These are phyloP conservation scores for Acanthococcus lagerstroemiae DNA, from an alignment of 2,888 invertebrate species.

Conservation along the genomic window DNA sequence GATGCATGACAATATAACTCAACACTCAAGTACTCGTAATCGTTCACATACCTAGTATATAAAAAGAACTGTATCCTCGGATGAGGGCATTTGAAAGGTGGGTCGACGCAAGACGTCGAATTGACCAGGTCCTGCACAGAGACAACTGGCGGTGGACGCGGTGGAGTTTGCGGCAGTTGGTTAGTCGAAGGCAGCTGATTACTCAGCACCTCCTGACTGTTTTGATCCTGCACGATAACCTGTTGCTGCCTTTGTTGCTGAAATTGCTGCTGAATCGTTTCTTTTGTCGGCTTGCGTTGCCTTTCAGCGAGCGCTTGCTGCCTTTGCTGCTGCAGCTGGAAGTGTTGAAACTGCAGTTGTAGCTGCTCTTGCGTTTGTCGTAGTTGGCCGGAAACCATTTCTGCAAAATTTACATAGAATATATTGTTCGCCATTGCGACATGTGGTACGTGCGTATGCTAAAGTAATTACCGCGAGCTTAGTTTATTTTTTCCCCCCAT, in stretches of 20 bases:
- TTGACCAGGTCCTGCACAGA: constrained; percentile 57
- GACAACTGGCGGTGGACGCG: constrained; percentile 12
- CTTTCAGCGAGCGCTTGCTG: background rate
- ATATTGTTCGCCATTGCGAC: too few species aligned
- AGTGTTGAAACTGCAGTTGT: constrained; percentile 25
- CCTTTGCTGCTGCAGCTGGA: constrained; percentile 14
- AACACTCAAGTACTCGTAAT: too few species aligned
- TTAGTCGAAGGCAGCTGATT: background rate
- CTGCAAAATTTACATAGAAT: background rate
- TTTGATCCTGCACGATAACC: background rate
- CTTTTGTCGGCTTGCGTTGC: background rate
- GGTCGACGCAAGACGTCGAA: constrained; percentile 69
- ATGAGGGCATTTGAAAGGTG: constrained; percentile 71
- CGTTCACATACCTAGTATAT: constrained; percentile 73
- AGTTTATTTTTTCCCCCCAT: too few species aligned
- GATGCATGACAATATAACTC: too few species aligned
- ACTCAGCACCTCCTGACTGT: background rate
- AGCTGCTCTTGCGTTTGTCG: constrained; percentile 13
- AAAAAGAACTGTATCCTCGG: constrained; percentile 71
- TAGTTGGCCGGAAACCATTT: constrained; percentile 21
- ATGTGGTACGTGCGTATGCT: too few species aligned
- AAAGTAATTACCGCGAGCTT: too few species aligned
- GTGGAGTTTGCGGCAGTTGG: constrained; percentile 8
- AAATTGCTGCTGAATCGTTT: constrained; percentile 5
- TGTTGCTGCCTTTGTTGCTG: constrained; percentile 1